Evolutionary conservation across 1,140 invertebrate genomes (phyloP).

Genomic region (Drosophila chauvacae): DNA sequence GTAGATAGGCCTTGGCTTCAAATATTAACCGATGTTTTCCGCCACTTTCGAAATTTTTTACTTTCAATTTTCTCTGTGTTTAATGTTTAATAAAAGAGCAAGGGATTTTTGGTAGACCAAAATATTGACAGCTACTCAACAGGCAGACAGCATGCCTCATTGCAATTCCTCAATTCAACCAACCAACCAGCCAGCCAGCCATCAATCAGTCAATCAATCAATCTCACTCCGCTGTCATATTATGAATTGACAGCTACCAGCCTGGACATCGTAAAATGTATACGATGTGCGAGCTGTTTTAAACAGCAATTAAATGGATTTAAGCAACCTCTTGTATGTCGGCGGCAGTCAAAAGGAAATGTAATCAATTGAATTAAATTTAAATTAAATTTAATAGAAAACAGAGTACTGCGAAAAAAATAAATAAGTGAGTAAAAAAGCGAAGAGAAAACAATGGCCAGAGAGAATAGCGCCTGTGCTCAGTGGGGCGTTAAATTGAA

Average conservation of each 20-base stretch:
- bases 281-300: constrained; percentile 6
- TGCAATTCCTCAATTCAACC: constrained; percentile 20
- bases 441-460: constrained; percentile 30
- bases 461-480: constrained; percentile 29
- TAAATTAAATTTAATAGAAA: constrained; percentile 52
- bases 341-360: constrained; percentile 28
- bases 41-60: background rate
- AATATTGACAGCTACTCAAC: constrained; percentile 19
- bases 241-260: constrained; percentile 28
- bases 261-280: constrained; percentile 20
- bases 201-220: constrained; percentile 51
- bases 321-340: constrained; percentile 6
- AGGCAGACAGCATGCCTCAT: constrained; percentile 11
- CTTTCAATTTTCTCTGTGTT: background rate
- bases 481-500: constrained; percentile 80
- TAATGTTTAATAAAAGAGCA: background rate
- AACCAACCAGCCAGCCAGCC: background rate
- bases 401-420: constrained; percentile 13
- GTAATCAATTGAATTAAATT: constrained; percentile 47
- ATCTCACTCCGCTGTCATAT: constrained; percentile 29
- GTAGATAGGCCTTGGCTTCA: too few species aligned
- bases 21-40: background rate
- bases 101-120: constrained; percentile 4
- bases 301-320: constrained; percentile 27
- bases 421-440: constrained; percentile 13